Percentiles rank a stretch among this genome's conserved stretches.
Conservation (phyloP, 2,888 invertebrate species). For the Lasioglossum figueresi region DNA sequence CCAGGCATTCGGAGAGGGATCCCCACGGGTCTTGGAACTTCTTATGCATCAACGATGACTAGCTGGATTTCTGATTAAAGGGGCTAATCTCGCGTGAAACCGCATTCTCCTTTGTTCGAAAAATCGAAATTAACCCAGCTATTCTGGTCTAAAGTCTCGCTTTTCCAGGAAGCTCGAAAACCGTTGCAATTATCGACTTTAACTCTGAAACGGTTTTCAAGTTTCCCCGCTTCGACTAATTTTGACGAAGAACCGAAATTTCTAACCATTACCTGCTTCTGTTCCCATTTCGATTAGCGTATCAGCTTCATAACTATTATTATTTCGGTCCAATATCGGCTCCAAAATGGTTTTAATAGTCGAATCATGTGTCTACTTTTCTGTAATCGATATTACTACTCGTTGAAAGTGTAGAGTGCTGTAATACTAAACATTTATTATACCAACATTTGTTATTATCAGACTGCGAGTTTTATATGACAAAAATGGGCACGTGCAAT, state of each 20-base stretch:
- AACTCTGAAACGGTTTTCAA: background rate
- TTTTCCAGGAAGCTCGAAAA: background rate
- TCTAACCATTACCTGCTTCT: background rate
- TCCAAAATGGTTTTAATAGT: too few relatives aligned
- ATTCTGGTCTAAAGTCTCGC: background rate
- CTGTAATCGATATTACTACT: background rate
- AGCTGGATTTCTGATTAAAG: conserved; percentile 38
- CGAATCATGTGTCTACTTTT: too few relatives aligned
- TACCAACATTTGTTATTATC: too few relatives aligned
- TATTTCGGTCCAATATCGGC: background rate
- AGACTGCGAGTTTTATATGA: too few relatives aligned
- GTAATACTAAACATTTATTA: too few relatives aligned
- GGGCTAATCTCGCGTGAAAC: background rate
- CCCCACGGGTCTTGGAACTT: conserved; percentile 27
- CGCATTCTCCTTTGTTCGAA: conserved; percentile 1
- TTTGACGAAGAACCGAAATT: background rate
- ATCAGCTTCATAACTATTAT: background rate
- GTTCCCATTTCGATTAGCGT: background rate
- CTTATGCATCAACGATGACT: conserved; percentile 57
- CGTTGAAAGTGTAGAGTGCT: background rate
- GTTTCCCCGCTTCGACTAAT: background rate
- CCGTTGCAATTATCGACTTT: background rate
- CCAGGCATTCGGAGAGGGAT: conserved; percentile 44
- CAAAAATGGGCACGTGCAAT: too few relatives aligned
- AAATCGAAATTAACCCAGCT: background rate